Base-by-base conservation (phyloP, 2,797 vertebrate genomes). In the Galagoides demidoff region DNA sequence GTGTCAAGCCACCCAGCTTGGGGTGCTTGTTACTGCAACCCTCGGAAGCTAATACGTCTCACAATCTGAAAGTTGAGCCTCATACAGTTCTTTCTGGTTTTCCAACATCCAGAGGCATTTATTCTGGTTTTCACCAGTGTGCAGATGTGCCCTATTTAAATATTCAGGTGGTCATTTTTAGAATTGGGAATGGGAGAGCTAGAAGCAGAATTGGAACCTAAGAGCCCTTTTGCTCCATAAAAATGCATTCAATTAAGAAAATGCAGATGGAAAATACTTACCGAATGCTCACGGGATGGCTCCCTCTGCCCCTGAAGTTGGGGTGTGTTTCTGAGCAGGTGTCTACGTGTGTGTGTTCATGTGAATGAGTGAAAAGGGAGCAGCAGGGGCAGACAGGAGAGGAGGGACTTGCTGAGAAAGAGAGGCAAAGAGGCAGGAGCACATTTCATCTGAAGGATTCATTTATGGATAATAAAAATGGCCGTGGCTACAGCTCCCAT, bases 21-120 rank as follows among this genome's bases (percentile, higher is more conserved):
- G 5, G 25, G 39, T 0, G 1, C 43, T 45, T 52, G 1, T 52
- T n/a, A 17, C 0, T 4, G 64, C 17, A 0, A 2, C 93, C 3
- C 11, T 31, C 2, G 6, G 31, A 27, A 22, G 16, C 1, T 0
- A n/a, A 12, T 9, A 13, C 9, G 0, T 1, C 8, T 20, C 17
- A 19, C 8, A 2, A 12, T 5, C 52, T 12, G 29, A 16, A 49
- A 43, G 49, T 1, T 3, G 20, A 12, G 29, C 14, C 27, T 55
- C 1, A 0, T 13, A 6, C 37, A 37, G 9, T 7, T 11, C 31
- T 64, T n/a, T 63, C 55, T 3, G 3, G 3, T 5, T 84, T 37
- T 25, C 64, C 37, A 63, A 11, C n/a, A 31, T 2, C 17, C 2
- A 14, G n/a, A 63, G 70, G 49, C 5, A 0, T 7, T 23, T 17